Conservation (phyloP, 2,113 vertebrate genomes). For the Percina caprodes region DNA sequence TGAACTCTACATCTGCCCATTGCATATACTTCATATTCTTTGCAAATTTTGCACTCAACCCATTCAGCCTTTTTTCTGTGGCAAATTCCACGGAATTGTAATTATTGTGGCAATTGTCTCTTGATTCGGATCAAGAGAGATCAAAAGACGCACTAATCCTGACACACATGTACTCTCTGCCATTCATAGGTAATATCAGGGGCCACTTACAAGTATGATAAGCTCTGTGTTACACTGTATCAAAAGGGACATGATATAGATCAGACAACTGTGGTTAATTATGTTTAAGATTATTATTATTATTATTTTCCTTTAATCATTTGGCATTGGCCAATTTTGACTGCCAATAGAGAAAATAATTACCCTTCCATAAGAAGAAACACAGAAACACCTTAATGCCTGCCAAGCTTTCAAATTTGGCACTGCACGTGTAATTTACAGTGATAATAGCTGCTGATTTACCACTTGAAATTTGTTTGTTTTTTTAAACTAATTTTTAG, state of each 20-base stretch:
- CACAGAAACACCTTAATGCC: not conserved
- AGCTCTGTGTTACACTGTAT: slow-evolving; percentile 32
- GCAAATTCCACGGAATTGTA: no score
- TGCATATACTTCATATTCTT: no score
- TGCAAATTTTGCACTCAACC: no score
- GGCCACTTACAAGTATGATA: slow-evolving; percentile 11
- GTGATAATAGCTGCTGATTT: not conserved
- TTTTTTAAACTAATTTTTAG: not conserved
- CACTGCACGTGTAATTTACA: not conserved
- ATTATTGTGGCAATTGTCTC: no score
- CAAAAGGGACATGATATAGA: slow-evolving; percentile 32
- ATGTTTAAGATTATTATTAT: not conserved
- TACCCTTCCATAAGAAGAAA: not conserved
- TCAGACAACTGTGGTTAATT: slow-evolving; percentile 37
- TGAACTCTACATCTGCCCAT: no score
- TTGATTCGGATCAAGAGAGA: no score
- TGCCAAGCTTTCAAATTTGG: not conserved
- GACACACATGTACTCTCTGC: slow-evolving; percentile 42
- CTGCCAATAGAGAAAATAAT: not conserved
- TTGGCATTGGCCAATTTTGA: not conserved
- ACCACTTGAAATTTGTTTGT: not conserved
- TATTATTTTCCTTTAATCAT: not conserved
- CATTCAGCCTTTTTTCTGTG: no score
- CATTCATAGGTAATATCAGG: slow-evolving; percentile 32
- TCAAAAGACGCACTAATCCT: slow-evolving; percentile 52